phyloP scores from a whole-genome alignment of 2,888 invertebrate species.

The Eupithecia pulchellata region DNA sequence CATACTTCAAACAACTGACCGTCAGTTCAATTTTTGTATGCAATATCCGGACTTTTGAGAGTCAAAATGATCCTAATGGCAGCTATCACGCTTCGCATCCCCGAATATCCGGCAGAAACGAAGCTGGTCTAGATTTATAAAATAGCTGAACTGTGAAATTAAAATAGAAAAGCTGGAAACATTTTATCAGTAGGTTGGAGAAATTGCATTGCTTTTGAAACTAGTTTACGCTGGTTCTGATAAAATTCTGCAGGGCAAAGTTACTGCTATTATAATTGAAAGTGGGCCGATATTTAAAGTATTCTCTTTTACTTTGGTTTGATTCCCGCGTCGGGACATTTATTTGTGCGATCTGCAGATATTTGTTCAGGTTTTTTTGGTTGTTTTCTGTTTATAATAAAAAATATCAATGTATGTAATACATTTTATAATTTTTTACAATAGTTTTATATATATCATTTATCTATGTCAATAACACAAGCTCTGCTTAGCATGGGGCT shows the following conservation, averaged over 20 bases:
- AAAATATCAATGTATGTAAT: too few species aligned
- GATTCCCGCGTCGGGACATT: too few species aligned
- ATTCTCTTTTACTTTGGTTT: too few species aligned
- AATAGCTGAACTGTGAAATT: slow-evolving; percentile 17
- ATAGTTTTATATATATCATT: too few species aligned
- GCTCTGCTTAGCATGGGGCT: too few species aligned
- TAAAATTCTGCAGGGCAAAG: background rate
- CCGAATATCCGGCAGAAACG: background rate
- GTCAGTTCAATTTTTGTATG: too few species aligned
- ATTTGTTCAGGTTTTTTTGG: too few species aligned
- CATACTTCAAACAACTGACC: too few species aligned
- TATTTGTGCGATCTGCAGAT: too few species aligned
- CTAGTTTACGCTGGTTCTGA: background rate
- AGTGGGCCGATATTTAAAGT: background rate
- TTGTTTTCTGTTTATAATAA: too few species aligned
- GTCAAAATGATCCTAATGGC: background rate
- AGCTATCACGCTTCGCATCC: background rate
- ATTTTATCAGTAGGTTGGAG: slow-evolving; percentile 3
- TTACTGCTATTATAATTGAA: background rate
- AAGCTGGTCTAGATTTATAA: background rate
- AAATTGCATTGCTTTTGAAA: slow-evolving; percentile 8
- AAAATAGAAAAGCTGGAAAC: background rate
- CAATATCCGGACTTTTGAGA: background rate
- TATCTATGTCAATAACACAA: too few species aligned
- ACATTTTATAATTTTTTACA: too few species aligned